These are phyloP conservation scores for Lithophane socia DNA, from an alignment of 2,888 invertebrate genomes.

Conservation along the genomic window DNA sequence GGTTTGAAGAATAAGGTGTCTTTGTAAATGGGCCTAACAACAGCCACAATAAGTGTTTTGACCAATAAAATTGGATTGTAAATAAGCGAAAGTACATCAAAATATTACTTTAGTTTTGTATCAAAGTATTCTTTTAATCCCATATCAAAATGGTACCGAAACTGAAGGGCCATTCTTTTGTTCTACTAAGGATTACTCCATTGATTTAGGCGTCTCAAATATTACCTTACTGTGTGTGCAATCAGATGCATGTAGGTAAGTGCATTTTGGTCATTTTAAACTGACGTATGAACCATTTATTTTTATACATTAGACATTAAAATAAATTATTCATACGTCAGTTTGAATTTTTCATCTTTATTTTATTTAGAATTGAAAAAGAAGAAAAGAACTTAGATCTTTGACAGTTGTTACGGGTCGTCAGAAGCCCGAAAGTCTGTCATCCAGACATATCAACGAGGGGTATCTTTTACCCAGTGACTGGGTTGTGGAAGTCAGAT, in stretches of 20 bases:
- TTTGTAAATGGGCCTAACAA: not conserved
- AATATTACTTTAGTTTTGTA: not conserved
- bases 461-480: too few species aligned
- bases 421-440: too few species aligned
- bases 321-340: not conserved
- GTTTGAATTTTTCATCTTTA: not conserved
- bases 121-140: not conserved
- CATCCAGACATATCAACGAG: too few species aligned
- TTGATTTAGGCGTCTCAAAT: not conserved
- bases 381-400: too few species aligned
- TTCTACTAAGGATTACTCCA: not conserved
- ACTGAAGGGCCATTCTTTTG: too few species aligned
- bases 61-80: not conserved
- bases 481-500: too few species aligned
- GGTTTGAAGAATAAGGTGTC: not conserved
- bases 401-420: too few species aligned
- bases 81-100: not conserved
- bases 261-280: not conserved
- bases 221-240: not conserved
- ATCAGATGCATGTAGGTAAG: not conserved
- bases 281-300: too few species aligned
- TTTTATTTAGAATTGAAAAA: too few species aligned
- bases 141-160: not conserved
- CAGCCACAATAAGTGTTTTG: not conserved
- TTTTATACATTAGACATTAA: too few species aligned